phyloP scores from a whole-genome alignment of 2,888 invertebrate genomes.

The Eupithecia subumbrata region DNA sequence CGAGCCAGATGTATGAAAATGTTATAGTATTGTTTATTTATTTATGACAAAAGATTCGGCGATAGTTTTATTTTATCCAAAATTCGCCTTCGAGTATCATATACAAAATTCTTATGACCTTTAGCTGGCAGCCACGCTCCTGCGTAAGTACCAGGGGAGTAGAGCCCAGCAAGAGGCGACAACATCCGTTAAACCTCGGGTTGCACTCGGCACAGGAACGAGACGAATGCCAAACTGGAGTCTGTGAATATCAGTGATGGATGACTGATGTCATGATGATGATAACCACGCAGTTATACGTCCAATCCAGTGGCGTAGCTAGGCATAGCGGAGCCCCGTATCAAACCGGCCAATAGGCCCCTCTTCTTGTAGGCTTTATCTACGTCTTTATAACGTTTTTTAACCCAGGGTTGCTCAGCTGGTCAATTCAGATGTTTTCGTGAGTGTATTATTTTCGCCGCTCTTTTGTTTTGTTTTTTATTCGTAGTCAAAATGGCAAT shows the following conservation, averaged over 20 bases:
- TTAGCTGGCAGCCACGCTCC: not conserved
- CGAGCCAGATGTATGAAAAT: not conserved
- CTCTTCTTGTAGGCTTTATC: too few species aligned
- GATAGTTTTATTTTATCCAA: not conserved
- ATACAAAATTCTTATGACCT: too few species aligned
- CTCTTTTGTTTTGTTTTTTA: too few species aligned
- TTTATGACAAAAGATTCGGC: not conserved
- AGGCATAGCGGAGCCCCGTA: too few species aligned
- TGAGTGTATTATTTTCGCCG: too few species aligned
- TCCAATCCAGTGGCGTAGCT: not conserved
- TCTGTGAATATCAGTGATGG: not conserved
- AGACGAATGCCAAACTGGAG: not conserved
- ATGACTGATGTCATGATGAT: not conserved
- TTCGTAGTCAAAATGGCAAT: too few species aligned
- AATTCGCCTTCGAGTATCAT: not conserved
- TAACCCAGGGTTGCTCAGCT: too few species aligned
- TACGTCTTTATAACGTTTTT: too few species aligned
- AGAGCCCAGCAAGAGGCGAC: not conserved
- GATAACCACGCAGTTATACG: not conserved
- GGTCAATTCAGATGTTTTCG: too few species aligned
- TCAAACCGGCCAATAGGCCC: too few species aligned
- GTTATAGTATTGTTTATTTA: not conserved
- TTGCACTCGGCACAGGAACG: not conserved
- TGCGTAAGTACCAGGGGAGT: not conserved
- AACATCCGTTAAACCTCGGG: not conserved